phyloP scores from a whole-genome alignment of 2,888 invertebrate genomes.

The Scelioninae gen. 2 region DNA sequence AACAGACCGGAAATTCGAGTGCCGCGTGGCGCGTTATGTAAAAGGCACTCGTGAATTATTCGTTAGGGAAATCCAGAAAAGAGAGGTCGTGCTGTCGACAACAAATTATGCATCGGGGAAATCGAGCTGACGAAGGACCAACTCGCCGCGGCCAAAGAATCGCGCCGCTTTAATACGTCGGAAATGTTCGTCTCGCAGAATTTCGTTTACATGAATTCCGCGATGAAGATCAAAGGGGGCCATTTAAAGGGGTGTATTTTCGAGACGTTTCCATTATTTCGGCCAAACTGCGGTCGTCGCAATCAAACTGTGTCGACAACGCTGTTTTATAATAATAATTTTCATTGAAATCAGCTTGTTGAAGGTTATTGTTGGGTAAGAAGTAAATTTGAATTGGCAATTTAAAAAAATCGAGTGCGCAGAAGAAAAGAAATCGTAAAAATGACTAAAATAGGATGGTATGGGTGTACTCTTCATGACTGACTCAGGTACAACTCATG shows the following conservation, averaged over 20 bases:
- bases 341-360: too few species aligned
- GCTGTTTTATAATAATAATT: too few species aligned
- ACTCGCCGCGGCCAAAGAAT: constrained; percentile 20
- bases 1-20: constrained; percentile 59
- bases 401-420: too few species aligned
- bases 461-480: too few species aligned
- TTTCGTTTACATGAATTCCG: constrained; percentile 49
- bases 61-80: constrained; percentile 60
- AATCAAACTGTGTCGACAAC: background rate
- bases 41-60: constrained; percentile 61
- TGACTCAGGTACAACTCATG: too few species aligned
- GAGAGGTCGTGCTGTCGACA: constrained; percentile 50
- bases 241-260: constrained; percentile 21
- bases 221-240: constrained; percentile 40
- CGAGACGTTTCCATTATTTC: constrained; percentile 19
- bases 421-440: too few species aligned
- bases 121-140: constrained; percentile 56
- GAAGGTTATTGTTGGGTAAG: too few species aligned
- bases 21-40: constrained; percentile 49
- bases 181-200: constrained; percentile 24
- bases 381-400: too few species aligned
- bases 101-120: constrained; percentile 62
- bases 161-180: constrained; percentile 46
- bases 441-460: too few species aligned
- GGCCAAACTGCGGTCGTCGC: background rate